phyloP scores from a whole-genome alignment of 1,140 invertebrate species.

The Diabrotica undecimpunctata region DNA sequence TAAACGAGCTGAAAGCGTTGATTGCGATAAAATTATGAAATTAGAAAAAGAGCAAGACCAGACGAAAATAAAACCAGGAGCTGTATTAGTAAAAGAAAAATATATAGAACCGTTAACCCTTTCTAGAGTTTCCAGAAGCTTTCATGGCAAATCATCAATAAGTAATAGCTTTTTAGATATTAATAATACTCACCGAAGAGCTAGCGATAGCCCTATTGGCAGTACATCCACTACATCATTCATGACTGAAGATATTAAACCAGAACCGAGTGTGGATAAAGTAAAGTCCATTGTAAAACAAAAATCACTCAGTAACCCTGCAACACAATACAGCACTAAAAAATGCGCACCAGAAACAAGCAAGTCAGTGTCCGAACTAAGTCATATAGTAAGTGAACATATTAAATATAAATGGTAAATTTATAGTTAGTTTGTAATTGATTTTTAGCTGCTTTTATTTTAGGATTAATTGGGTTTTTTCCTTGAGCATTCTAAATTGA shows the following conservation, averaged over 20 bases:
- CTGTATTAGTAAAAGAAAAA: slow-evolving; percentile 49
- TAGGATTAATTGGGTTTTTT: too few relatives aligned
- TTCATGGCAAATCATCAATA: slow-evolving; percentile 46
- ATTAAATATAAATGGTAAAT: too few relatives aligned
- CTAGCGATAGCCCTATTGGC: slow-evolving; percentile 37
- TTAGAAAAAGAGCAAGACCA: slow-evolving; percentile 26
- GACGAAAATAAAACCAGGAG: slow-evolving; percentile 39
- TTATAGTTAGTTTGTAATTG: too few relatives aligned
- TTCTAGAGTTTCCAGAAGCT: slow-evolving; percentile 48
- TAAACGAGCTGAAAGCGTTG: slow-evolving; percentile 31
- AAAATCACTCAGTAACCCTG: background rate
- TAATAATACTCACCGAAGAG: slow-evolving; percentile 33
- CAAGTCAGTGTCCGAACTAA: background rate
- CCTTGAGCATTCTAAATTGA: too few relatives aligned
- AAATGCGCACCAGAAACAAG: background rate
- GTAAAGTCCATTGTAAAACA: background rate
- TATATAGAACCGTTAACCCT: slow-evolving; percentile 52
- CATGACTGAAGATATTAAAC: background rate
- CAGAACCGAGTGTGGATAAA: background rate
- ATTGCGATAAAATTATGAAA: slow-evolving; percentile 21
- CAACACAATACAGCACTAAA: background rate
- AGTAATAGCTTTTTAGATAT: slow-evolving; percentile 31
- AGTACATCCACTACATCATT: background rate
- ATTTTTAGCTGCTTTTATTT: too few relatives aligned
- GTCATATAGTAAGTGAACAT: background rate